phyloP scores from a whole-genome alignment of 2,113 vertebrate species.

The Tragelaphus imberbis region DNA sequence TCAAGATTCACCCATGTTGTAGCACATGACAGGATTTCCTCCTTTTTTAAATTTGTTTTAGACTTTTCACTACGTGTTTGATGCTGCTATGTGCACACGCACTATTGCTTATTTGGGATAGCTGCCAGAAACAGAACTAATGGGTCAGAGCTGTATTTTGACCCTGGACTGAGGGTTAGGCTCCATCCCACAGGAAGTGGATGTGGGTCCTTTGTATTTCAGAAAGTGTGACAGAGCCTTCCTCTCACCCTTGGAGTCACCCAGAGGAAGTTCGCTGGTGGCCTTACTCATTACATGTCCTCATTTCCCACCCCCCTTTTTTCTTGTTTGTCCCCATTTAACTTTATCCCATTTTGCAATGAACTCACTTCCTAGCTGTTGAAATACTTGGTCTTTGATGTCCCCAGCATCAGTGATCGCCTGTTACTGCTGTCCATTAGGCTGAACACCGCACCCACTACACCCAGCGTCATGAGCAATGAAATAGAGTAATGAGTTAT shows the following conservation, averaged over 20 bases:
- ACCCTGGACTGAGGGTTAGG: background rate
- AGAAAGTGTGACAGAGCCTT: background rate
- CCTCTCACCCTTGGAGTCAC: background rate
- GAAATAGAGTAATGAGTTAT: background rate
- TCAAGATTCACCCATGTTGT: background rate
- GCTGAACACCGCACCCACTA: background rate
- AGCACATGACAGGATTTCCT: background rate
- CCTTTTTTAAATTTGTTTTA: background rate
- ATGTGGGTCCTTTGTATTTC: background rate
- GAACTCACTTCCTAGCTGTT: background rate
- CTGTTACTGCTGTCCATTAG: background rate
- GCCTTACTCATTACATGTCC: background rate
- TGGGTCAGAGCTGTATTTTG: background rate
- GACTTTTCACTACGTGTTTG: background rate
- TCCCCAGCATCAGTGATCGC: background rate
- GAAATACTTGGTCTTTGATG: background rate
- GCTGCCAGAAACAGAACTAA: background rate
- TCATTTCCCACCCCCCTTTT: background rate
- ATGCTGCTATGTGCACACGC: background rate
- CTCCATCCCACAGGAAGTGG: background rate
- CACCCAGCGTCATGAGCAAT: background rate
- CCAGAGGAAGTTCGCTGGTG: background rate
- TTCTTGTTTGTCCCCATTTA: background rate
- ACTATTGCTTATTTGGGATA: background rate
- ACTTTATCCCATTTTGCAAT: background rate